Base-by-base conservation (phyloP, 2,113 vertebrate species). In the Malurus cyaneus region DNA sequence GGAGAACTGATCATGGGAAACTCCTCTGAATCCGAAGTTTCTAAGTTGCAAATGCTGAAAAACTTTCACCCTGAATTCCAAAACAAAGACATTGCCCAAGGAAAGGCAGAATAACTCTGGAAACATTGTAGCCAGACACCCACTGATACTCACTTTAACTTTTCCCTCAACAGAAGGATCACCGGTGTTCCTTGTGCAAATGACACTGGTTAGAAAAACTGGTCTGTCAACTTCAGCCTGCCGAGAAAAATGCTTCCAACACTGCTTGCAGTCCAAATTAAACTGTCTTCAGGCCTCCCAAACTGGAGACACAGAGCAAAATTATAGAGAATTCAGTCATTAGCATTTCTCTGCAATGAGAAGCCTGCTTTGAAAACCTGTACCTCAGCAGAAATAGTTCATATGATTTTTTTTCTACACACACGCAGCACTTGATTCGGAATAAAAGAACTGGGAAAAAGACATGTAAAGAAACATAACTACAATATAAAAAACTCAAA, bases 141-240 rank as follows among this genome's bases (percentile, higher is more conserved):
- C 39, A 12, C 29, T 2, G 8, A 79, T 50, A 53, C 1, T 52
- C 42, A 2, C 47, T 66, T 29, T 11, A 80, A 52, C 59, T 79
- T 71, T 9, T 42, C 41, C 65, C 56, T 64, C 56, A 36, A 32
- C 14, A 36, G 21, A 52, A 12, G 14, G 29, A 77, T 59, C 36
- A 66, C 10, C 39, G 19, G 11, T 3, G 8, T 5, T 91, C 76
- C 81, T 72, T 28, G 42, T 5, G 62, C 31, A 82, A 82, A 87
- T 29, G 21, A 31, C 4, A 0, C 44, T 72, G 50, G 59, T 90
- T 12, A 86, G 87, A 91, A 94, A 79, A 94, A 93, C 93, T 70
- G 85, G 87, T 80, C 89, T 19, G 28, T 70, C 91, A 94, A 25
- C 86, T 80, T 82, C 78, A 72, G 26, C 32, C 50, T 47, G 42